Evolutionary conservation across 2,888 invertebrate genomes (phyloP), one percentile per base, ranked within the genome.

Genomic region (Galeruca laticollis): DNA sequence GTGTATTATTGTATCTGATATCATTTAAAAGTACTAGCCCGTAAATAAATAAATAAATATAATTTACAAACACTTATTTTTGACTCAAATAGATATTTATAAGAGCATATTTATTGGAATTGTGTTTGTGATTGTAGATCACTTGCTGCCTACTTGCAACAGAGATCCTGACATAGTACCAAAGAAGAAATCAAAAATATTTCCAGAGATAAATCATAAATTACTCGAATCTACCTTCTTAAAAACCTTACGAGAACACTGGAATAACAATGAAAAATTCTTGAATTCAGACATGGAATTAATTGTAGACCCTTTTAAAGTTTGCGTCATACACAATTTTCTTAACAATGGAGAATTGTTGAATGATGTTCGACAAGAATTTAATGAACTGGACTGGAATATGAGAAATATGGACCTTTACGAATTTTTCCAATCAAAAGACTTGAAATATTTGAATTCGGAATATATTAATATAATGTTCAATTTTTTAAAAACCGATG

Each of bases 321-420:
- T 92, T 9, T 91, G 92, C 76, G 86, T 90, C 11, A 83, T 94
- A 37, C 89, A 91, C 11, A 87, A 92, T 73, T 86, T 94, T 73
- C 80, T 94, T 21, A 84, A 86, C 13, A 88, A 89, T 75, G 82
- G 87, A 0, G 86, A 86, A 26, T 87, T 90, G 35, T 89, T 92
- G 64, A 87, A 90, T 61, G 87, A 89, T 63, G 86, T 93, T 21
- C 87, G 91, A 13, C 87, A 90, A 49, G 91, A 92, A 80, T 92
- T 93, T 86, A 89, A 90, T 75, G 86, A 87, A 61, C 80, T 93
- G 20, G 89, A 91, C 71, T 93, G 94, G 89, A 89, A 90, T 2
- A 88, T 91, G 65, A 93, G 94, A 80, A 92, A 91, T 82, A 94
- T 95, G 90, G 97, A 97, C 82, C 86, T 97, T 21, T 97, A 94